Base-by-base conservation (phyloP, 2,797 vertebrate species). In the Apogon hyalosoma region DNA sequence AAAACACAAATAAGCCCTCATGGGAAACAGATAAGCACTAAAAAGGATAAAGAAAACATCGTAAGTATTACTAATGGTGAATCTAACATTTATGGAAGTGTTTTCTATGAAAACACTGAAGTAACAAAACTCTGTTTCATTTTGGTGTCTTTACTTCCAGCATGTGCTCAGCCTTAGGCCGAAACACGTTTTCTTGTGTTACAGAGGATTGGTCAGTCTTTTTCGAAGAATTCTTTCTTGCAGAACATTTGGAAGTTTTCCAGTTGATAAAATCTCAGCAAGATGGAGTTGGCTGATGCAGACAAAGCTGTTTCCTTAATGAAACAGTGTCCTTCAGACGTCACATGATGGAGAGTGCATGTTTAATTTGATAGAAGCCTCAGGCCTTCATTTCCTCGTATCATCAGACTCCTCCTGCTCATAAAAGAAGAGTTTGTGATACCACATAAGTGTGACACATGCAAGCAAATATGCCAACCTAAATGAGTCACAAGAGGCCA, bases 1-100 rank as follows among this genome's bases (percentile, higher is more conserved):
- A 18, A 18, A 56, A 46, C 24, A 61, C 46, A 71, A 49, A 10
- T 6, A 9, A 36, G 58, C 13, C 51, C 39, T 69, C 7, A 69
- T 38, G 4, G 4, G 21, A 24, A 24, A 24, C 21, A 2, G 4
- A 24, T 24, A 24, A 24, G 4, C 4, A 4, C 2, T 24, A 24
- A 4, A 24, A 24, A 24, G 4, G 11, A 24, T 40, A 5, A 52
- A 54, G n/a, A 49, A 46, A 13, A 10, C 18, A 39, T 13, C n/a
- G 13, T 43, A 52, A 66, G 21, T 43, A 19, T 15, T 53, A 36
- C 65, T 42, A 61, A 49, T 63, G n/a, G 42, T 3, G 16, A 4
- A 66, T 69, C 18, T 39, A 40, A 9, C 2, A 0, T 18, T 52
- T 43, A 8, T 69, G n/a, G 28, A 45, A 36, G 10, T 1, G 5